A percentile compares a stretch with the other conserved stretches of the same genome.
These are phyloP conservation scores for Limnephilus rhombicus DNA, from an alignment of 2,888 invertebrate species.

Conservation along the genomic window DNA sequence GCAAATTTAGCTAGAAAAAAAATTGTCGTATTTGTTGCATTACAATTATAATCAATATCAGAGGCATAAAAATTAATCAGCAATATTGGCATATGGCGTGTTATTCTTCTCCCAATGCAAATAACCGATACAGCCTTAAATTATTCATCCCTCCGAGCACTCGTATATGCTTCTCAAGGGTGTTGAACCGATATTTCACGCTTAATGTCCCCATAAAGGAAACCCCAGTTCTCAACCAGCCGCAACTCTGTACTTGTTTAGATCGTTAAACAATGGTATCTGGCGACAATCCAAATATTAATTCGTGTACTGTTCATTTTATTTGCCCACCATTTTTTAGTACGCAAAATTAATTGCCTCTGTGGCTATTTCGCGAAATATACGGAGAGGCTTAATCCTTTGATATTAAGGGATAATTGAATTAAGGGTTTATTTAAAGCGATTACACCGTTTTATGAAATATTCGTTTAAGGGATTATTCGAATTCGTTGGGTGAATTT, in stretches of 20 bases:
- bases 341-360: neutral
- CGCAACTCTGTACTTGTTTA: neutral
- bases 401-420: neutral
- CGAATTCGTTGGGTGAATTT: neutral
- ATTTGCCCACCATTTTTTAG: neutral
- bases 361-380: neutral
- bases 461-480: neutral
- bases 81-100: neutral
- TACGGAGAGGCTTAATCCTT: neutral
- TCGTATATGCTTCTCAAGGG: conserved; percentile 3
- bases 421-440: neutral
- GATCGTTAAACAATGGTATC: conserved; percentile 7
- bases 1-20: too few species aligned
- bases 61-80: neutral
- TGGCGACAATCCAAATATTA: conserved; percentile 45
- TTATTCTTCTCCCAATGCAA: neutral
- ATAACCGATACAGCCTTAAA: neutral
- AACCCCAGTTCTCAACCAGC: neutral
- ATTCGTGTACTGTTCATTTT: neutral
- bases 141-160: conserved; percentile 9
- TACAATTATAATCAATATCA: neutral
- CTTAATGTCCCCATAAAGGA: conserved; percentile 39
- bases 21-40: neutral
- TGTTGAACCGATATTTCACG: conserved; percentile 29
- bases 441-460: neutral